Evolutionary conservation across 2,888 invertebrate genomes (phyloP).

Genomic region (Operophtera brumata): DNA sequence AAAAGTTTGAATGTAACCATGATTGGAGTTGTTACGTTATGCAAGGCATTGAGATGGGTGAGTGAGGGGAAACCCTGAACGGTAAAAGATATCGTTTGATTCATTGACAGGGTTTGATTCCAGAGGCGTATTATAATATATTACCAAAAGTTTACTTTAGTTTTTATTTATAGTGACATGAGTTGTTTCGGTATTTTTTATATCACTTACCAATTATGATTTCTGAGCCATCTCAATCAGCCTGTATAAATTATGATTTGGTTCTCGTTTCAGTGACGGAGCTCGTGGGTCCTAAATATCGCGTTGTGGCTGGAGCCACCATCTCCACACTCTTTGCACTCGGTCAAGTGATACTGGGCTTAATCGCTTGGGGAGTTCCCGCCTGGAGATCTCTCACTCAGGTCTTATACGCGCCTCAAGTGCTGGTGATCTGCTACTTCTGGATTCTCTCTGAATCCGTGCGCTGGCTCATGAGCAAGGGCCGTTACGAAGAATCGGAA

Average conservation of each 20-base stretch:
- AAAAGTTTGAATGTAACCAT: background rate
- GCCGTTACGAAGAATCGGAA: conserved; percentile 83
- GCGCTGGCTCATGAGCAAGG: conserved; percentile 88
- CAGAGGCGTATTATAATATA: too few species aligned
- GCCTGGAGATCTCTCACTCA: conserved; percentile 86
- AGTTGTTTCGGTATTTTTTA: too few species aligned
- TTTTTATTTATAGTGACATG: too few species aligned
- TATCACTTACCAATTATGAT: too few species aligned
- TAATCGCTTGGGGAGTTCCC: conserved; percentile 85
- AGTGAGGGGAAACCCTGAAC: too few species aligned
- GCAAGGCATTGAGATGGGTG: too few species aligned
- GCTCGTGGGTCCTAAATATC: conserved; percentile 86
- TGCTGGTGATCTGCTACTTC: conserved; percentile 84
- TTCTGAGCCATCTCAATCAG: too few species aligned
- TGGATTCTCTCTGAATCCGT: conserved; percentile 88
- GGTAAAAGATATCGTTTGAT: too few species aligned
- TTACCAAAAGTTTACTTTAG: too few species aligned
- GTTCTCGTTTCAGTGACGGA: conserved; percentile 83
- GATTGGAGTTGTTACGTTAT: background rate
- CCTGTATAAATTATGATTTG: too few species aligned
- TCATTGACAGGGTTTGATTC: too few species aligned
- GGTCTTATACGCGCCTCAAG: conserved; percentile 85
- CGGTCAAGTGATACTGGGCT: conserved; percentile 86
- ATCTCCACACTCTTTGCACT: conserved; percentile 86
- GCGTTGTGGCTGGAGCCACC: conserved; percentile 87